A percentile compares a stretch with the other conserved stretches of the same genome.
Evolutionary conservation across 2,113 vertebrate genomes (phyloP).

Genomic region (Lamprotornis superbus): DNA sequence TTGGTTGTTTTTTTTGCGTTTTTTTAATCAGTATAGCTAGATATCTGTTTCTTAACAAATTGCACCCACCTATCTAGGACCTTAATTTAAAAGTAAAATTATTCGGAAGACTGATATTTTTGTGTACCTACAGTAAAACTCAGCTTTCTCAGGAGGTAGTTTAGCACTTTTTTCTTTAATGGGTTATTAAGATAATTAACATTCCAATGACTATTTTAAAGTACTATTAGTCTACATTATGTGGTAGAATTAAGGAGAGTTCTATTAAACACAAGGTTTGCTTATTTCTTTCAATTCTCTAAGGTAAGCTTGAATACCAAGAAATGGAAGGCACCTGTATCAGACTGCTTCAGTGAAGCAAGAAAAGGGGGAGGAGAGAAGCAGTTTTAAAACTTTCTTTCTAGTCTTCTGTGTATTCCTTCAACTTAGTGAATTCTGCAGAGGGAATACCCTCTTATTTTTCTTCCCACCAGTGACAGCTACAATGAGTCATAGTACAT

Average conservation of each 20-base stretch:
- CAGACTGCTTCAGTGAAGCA: not conserved
- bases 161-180: not conserved
- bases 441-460: not conserved
- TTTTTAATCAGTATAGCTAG: not conserved
- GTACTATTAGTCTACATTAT: not conserved
- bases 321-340: not conserved
- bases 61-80: not conserved
- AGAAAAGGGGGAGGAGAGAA: not conserved
- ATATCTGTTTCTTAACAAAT: not conserved
- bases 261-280: constrained; percentile 9
- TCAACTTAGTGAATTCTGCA: not conserved
- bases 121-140: not conserved
- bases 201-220: not conserved
- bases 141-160: not conserved
- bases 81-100: not conserved
- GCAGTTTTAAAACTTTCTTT: not conserved
- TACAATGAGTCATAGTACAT: not conserved
- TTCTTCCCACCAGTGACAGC: not conserved
- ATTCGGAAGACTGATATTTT: not conserved
- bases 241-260: not conserved
- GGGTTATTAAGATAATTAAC: not conserved
- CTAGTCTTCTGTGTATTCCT: not conserved
- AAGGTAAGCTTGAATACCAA: not conserved
- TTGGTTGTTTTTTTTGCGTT: not conserved
- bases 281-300: constrained; percentile 14